Evolutionary conservation across 2,888 invertebrate species (phyloP).

Genomic region (Omphaloscelis lunosa): DNA sequence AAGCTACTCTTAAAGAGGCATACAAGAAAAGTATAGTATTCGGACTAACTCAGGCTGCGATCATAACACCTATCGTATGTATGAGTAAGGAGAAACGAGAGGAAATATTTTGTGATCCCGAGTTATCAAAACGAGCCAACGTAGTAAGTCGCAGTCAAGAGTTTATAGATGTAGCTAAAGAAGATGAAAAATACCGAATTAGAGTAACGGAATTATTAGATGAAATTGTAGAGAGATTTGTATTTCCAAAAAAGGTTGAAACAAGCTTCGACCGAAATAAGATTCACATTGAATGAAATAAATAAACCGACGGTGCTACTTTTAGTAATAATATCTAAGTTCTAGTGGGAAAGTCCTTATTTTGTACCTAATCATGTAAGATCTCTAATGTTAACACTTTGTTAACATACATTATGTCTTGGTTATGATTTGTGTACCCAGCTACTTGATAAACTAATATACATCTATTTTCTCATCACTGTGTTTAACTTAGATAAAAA

Average conservation of each 20-base stretch:
- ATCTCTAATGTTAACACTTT: background rate
- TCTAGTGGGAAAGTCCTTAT: background rate
- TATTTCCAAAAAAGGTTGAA: conserved; percentile 59
- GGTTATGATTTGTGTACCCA: conserved; percentile 9
- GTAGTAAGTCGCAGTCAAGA: conserved; percentile 79
- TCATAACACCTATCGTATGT: conserved; percentile 80
- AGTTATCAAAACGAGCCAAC: conserved; percentile 71
- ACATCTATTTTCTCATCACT: conserved; percentile 5
- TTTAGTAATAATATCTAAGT: background rate
- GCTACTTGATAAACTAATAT: conserved; percentile 1
- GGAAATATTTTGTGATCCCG: conserved; percentile 77
- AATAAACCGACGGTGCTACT: background rate
- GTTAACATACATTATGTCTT: conserved; percentile 6
- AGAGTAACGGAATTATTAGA: conserved; percentile 89
- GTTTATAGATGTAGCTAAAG: conserved; percentile 77
- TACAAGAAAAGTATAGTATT: conserved; percentile 81
- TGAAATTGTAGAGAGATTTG: conserved; percentile 89
- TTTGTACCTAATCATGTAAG: background rate
- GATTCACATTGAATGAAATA: conserved; percentile 8
- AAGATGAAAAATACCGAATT: conserved; percentile 77
- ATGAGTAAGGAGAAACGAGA: conserved; percentile 76
- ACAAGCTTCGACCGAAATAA: no score
- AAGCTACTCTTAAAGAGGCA: conserved; percentile 69
- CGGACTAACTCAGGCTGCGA: conserved; percentile 82
- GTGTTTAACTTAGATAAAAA: conserved; percentile 34